phyloP scores from a whole-genome alignment of 2,888 invertebrate genomes.

The Oeneis ivallda region DNA sequence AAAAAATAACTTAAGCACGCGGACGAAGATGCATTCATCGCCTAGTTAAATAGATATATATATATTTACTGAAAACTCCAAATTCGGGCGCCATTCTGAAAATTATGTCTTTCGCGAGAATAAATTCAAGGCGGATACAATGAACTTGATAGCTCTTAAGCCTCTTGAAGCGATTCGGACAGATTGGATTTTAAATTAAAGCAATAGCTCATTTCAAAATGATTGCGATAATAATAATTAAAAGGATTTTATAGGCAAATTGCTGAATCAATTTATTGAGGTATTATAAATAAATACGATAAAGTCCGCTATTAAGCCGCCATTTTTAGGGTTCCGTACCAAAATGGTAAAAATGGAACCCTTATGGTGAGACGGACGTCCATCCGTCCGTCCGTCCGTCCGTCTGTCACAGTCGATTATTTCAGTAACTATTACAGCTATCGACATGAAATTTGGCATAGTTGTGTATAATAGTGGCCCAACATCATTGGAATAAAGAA shows the following conservation, averaged over 20 bases:
- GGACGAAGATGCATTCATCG: not conserved
- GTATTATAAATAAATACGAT: not conserved
- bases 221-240: constrained; percentile 1
- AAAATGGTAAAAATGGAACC: no score
- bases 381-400: no score
- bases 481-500: no score
- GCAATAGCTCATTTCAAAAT: constrained; percentile 1
- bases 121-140: constrained; percentile 9
- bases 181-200: constrained; percentile 15
- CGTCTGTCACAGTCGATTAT: no score
- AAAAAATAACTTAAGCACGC: not conserved
- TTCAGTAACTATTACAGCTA: no score
- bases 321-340: no score
- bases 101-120: not conserved
- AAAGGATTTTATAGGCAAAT: constrained; percentile 8
- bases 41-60: not conserved
- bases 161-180: constrained; percentile 14
- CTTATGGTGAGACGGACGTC: no score
- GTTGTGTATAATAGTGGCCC: no score
- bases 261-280: not conserved
- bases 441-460: no score
- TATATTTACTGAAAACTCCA: not conserved
- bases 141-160: constrained; percentile 10
- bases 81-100: not conserved
- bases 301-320: no score